A percentile compares a stretch with the other conserved stretches of the same genome.
phyloP scores from a whole-genome alignment of 2,113 vertebrate genomes.

The Eubucco bourcierii region DNA sequence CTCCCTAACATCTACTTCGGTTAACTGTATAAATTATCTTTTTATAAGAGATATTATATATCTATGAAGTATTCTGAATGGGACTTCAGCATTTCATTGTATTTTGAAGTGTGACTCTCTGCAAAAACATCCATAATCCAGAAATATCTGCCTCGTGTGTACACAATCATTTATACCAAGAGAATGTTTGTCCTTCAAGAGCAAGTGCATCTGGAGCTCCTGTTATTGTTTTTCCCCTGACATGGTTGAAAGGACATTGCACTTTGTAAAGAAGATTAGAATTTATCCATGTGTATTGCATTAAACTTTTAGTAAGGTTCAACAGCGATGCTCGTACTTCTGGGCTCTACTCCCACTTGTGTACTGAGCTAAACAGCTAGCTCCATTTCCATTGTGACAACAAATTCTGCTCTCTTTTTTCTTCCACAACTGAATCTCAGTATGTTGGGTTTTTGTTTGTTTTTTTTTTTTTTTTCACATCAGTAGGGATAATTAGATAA shows the following conservation, averaged over 20 bases:
- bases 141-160: not conserved
- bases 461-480: not conserved
- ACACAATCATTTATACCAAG: not conserved
- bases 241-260: not conserved
- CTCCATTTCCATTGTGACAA: not conserved
- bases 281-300: not conserved
- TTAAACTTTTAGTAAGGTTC: not conserved
- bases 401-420: not conserved
- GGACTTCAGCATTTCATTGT: not conserved
- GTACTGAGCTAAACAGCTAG: not conserved
- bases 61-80: not conserved
- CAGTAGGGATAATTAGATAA: not conserved
- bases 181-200: conserved; percentile 1
- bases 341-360: not conserved
- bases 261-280: not conserved
- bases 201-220: not conserved
- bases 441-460: not conserved
- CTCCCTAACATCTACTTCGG: not conserved
- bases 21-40: not conserved
- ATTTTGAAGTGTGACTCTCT: not conserved
- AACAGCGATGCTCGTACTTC: not conserved
- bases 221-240: not conserved
- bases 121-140: not conserved
- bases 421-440: too few relatives aligned
- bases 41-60: not conserved